phyloP scores from a whole-genome alignment of 1,140 invertebrate species.

The Drosophila kepulauana region DNA sequence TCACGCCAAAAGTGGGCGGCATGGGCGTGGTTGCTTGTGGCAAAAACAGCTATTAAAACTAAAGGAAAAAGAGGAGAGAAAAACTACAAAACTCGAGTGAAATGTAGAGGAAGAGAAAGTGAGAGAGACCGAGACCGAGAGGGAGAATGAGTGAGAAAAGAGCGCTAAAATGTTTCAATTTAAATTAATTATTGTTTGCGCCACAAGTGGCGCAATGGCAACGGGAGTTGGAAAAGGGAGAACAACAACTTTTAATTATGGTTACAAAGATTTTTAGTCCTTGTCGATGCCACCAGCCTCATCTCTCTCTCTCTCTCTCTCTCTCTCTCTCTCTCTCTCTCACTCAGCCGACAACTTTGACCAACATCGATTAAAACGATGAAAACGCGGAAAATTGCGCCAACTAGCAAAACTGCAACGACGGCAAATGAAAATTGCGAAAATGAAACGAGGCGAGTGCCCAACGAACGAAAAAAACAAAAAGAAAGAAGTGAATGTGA shows the following conservation, averaged over 20 bases:
- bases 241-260: conserved; percentile 80
- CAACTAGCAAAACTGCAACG: conserved; percentile 80
- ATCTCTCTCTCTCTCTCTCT: conserved; percentile 19
- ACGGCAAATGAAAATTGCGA: conserved; percentile 77
- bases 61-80: conserved; percentile 15
- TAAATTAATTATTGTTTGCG: conserved; percentile 83
- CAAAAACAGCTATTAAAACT: conserved; percentile 45
- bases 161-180: conserved; percentile 81
- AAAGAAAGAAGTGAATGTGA: neutral
- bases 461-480: conserved; percentile 24
- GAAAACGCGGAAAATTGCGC: conserved; percentile 82
- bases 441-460: conserved; percentile 40
- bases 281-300: conserved; percentile 59
- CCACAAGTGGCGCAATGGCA: conserved; percentile 65
- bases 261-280: conserved; percentile 82
- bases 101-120: neutral
- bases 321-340: neutral
- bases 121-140: neutral
- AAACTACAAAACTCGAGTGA: conserved; percentile 22
- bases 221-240: conserved; percentile 26
- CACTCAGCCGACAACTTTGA: conserved; percentile 65
- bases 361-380: conserved; percentile 83
- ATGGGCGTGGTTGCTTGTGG: conserved; percentile 24
- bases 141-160: neutral
- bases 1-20: conserved; percentile 1